phyloP scores from a whole-genome alignment of 2,113 vertebrate species.

The Mus spicilegus region DNA sequence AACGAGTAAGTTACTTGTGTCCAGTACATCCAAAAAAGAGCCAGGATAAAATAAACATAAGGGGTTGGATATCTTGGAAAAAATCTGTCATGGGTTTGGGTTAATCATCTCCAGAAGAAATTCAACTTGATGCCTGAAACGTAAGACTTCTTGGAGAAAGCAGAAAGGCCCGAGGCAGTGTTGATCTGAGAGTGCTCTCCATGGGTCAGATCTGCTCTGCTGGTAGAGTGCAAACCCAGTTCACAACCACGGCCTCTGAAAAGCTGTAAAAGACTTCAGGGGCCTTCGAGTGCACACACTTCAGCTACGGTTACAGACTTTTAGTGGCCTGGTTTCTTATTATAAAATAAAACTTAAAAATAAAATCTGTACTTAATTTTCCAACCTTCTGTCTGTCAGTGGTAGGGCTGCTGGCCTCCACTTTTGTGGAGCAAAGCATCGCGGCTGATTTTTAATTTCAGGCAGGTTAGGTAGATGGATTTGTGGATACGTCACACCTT shows the following conservation, averaged over 20 bases:
- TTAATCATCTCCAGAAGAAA: conserved; percentile 99
- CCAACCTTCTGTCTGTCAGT: conserved; percentile 84
- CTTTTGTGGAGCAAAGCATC: conserved; percentile 70
- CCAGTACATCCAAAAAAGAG: conserved; percentile 99
- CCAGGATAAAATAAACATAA: conserved; percentile 99
- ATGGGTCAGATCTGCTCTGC: conserved; percentile 94
- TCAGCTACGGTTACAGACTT: conserved; percentile 88
- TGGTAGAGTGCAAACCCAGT: conserved; percentile 91
- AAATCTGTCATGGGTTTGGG: conserved; percentile 99
- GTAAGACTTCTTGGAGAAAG: conserved; percentile 98
- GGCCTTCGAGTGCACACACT: conserved; percentile 85
- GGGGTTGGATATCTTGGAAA: conserved; percentile 99
- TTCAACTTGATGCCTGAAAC: conserved; percentile 98
- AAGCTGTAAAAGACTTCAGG: conserved; percentile 89
- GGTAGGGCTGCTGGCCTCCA: conserved; percentile 80
- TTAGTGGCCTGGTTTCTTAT: conserved; percentile 87
- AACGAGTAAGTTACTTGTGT: conserved; percentile 99
- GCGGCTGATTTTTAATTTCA: neutral
- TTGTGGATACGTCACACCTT: conserved; percentile 59
- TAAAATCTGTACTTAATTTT: conserved; percentile 88
- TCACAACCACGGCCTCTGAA: conserved; percentile 86
- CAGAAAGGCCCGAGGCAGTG: conserved; percentile 93
- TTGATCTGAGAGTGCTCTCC: conserved; percentile 94
- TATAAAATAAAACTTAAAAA: conserved; percentile 87
- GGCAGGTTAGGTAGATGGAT: conserved; percentile 68